These are phyloP conservation scores for Charanyca ferruginea DNA, from an alignment of 2,888 invertebrate species.

Conservation along the genomic window DNA sequence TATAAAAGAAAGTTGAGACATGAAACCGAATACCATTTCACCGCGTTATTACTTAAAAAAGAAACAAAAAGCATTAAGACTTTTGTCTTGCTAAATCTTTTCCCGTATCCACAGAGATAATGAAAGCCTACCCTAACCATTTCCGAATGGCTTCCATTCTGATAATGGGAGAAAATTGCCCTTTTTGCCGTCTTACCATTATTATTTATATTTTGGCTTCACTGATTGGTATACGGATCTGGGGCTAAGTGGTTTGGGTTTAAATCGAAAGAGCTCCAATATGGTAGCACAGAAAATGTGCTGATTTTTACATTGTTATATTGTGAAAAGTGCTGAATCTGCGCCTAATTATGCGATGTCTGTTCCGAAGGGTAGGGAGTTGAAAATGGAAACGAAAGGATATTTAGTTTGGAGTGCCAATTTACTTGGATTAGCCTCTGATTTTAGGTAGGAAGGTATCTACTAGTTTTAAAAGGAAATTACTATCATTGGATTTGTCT, in stretches of 20 bases:
- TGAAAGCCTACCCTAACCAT: constrained; percentile 18
- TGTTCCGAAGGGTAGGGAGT: constrained; percentile 27
- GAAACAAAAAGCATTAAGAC: constrained; percentile 9
- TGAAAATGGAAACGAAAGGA: constrained; percentile 33
- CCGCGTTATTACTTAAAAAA: not conserved
- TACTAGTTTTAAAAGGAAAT: not conserved
- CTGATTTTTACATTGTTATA: constrained; percentile 38
- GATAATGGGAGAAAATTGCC: constrained; percentile 53
- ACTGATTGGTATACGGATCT: constrained; percentile 31
- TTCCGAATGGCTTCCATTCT: constrained; percentile 19
- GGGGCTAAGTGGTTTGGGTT: constrained; percentile 26
- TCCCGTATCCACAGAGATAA: not conserved
- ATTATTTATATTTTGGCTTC: constrained; percentile 49
- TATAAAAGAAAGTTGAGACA: not conserved
- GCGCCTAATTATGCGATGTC: constrained; percentile 47
- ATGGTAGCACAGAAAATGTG: constrained; percentile 30
- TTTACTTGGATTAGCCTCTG: constrained; percentile 8
- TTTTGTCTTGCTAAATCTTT: constrained; percentile 17
- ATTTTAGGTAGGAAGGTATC: constrained; percentile 1
- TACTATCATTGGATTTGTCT: not conserved
- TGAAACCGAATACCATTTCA: not conserved
- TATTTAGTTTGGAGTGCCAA: constrained; percentile 1
- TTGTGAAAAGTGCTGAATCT: constrained; percentile 52
- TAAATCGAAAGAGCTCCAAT: constrained; percentile 15
- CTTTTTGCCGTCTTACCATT: constrained; percentile 47